Evolutionary conservation across 2,113 vertebrate genomes (phyloP).

Genomic region (Anhinga anhinga): DNA sequence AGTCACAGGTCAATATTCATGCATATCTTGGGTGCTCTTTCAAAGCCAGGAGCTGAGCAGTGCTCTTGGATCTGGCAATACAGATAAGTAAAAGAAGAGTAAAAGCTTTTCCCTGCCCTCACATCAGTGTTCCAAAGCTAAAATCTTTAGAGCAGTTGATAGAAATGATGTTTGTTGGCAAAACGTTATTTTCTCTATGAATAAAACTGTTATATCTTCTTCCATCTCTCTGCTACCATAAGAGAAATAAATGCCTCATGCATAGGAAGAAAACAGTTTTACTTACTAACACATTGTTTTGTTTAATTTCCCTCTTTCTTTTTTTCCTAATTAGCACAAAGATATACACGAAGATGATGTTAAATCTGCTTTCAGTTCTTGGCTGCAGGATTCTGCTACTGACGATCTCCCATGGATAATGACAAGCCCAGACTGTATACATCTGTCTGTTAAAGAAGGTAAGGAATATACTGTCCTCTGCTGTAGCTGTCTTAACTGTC

Average conservation of each 20-base stretch:
- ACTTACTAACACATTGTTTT: not conserved
- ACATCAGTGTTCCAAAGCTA: not conserved
- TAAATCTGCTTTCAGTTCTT: slow-evolving; percentile 81
- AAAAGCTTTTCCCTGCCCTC: not conserved
- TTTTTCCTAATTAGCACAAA: slow-evolving; percentile 70
- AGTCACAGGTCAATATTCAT: not conserved
- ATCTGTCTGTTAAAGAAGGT: slow-evolving; percentile 81
- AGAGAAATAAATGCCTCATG: not conserved
- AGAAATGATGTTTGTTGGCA: not conserved
- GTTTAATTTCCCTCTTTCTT: not conserved
- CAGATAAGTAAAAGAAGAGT: not conserved
- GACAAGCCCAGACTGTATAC: slow-evolving; percentile 71
- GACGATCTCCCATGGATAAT: slow-evolving; percentile 81
- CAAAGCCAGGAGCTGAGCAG: not conserved
- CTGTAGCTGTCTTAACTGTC: not conserved
- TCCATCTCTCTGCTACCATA: not conserved
- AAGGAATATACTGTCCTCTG: not conserved
- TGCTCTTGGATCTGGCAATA: not conserved
- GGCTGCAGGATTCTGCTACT: slow-evolving; percentile 82
- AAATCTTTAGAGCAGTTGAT: not conserved
- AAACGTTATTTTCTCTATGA: not conserved
- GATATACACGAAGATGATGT: slow-evolving; percentile 76
- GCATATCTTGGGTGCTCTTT: not conserved
- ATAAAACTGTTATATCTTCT: not conserved
- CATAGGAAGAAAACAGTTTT: not conserved